A percentile compares a stretch with the other conserved stretches of the same genome.
Conservation (phyloP, 2,113 vertebrate species). For the Lepisosteus oculatus region DNA sequence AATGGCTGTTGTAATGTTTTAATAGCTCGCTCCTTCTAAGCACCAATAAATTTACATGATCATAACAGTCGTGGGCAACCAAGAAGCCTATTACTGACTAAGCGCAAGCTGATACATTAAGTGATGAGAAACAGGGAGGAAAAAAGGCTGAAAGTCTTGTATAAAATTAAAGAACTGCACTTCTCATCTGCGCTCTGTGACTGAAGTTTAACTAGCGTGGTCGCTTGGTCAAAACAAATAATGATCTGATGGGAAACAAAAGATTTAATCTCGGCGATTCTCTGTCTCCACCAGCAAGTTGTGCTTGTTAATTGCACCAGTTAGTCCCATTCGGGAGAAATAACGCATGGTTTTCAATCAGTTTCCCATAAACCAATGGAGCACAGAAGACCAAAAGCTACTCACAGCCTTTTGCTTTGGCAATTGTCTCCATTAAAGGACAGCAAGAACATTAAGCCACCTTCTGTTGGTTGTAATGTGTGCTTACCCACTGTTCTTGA, state of each 20-base stretch:
- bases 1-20: conserved; percentile 98
- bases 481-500: too few species aligned
- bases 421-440: too few species aligned
- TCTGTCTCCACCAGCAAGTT: conserved; percentile 36
- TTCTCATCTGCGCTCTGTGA: conserved; percentile 75
- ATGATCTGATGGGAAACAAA: conserved; percentile 63
- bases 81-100: conserved; percentile 87
- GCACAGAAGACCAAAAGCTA: too few species aligned
- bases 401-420: too few species aligned
- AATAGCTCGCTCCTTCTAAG: conserved; percentile 94
- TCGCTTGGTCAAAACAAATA: conserved; percentile 83
- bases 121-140: conserved; percentile 62
- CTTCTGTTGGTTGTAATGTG: too few species aligned
- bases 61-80: conserved; percentile 83
- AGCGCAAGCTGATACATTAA: conserved; percentile 71
- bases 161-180: conserved; percentile 78
- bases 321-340: too few species aligned
- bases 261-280: conserved; percentile 71
- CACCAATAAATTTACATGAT: conserved; percentile 96
- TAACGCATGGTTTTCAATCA: too few species aligned
- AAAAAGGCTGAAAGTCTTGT: conserved; percentile 68
- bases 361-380: too few species aligned
- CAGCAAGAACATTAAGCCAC: too few species aligned
- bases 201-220: conserved; percentile 79
- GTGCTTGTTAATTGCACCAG: too few species aligned